Base-by-base conservation (phyloP, 2,113 vertebrate genomes). In the Ovis aries region DNA sequence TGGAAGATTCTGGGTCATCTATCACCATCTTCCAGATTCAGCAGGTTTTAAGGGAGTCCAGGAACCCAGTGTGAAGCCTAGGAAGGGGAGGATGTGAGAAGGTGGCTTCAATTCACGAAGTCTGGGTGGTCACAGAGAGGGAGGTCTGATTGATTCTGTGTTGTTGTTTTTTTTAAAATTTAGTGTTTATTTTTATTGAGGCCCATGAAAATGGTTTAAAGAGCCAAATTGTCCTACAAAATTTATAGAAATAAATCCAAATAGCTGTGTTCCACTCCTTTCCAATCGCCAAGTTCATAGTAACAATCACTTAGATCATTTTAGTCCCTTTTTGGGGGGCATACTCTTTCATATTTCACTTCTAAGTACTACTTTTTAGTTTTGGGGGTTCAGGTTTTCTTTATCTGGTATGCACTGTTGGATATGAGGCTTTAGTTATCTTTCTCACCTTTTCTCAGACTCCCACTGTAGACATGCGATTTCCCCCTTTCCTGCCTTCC, bases 21-120 rank as follows among this genome's bases (percentile, higher is more conserved):
- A 17, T 94, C 89, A 90, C 83, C 55, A 9, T 82, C 71, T 88
- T 88, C 82, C 60, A 84, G 87, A 84, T 27, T 87, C 82, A 91
- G 96, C 86, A 90, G 55, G 55, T 84, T 92, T 84, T 71, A 36
- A 77, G 87, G 53, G 57, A 95, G 43, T 7, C 29, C 29, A 33
- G 53, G 52, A 33, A 7, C n/a, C 3, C 31, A 55, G 14, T 3
- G 19, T 43, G 33, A 43, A 29, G 6, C 15, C 0, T 1, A 19
- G 92, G 27, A 74, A 14, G 2, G 48, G 36, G 13, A 25, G 59
- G 55, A 25, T 0, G 0, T 74, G 55, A 40, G 60, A 48, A 43
- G 33, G 21, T 52, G 36, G 7, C 16, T 4, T 6, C 78, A 64
- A 80, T 55, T 95, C 86, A 96, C 2, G 29, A 71, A 27, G 4